These are phyloP conservation scores for Gari tellinella DNA, from an alignment of 2,888 invertebrate genomes.

Conservation along the genomic window DNA sequence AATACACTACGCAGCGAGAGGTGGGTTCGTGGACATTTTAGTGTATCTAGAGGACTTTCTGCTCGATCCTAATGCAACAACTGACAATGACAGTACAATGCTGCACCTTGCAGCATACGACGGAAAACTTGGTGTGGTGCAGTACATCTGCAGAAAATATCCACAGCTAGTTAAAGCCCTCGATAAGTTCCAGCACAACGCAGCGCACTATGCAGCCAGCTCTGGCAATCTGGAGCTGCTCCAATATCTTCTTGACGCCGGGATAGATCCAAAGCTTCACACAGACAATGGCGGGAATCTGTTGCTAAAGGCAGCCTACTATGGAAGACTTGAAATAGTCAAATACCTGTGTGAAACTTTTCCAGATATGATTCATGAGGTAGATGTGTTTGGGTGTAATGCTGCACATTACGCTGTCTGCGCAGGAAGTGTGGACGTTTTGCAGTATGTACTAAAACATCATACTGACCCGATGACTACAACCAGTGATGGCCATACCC, in stretches of 20 bases:
- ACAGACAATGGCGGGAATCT: conserved; percentile 46
- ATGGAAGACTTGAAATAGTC: conserved; percentile 38
- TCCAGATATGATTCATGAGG: conserved; percentile 24
- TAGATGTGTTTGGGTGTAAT: conserved; percentile 46
- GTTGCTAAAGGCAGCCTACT: conserved; percentile 49
- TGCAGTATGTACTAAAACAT: conserved; percentile 22
- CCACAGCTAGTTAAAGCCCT: conserved; percentile 21
- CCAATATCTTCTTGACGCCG: conserved; percentile 24
- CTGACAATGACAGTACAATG: conserved; percentile 35
- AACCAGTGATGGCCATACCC: conserved; percentile 49
- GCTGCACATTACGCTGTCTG: conserved; percentile 49
- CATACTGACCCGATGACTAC: conserved; percentile 26
- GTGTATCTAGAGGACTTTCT: conserved; percentile 20
- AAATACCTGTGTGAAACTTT: conserved; percentile 24
- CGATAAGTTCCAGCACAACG: conserved; percentile 43
- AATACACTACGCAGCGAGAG: conserved; percentile 53
- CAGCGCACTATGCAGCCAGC: conserved; percentile 50
- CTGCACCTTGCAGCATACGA: conserved; percentile 51
- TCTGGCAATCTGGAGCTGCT: conserved; percentile 43
- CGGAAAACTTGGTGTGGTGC: conserved; percentile 35
- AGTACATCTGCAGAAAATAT: conserved; percentile 38
- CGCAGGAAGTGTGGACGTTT: conserved; percentile 34
- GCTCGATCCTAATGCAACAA: conserved; percentile 22
- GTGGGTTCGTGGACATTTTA: conserved; percentile 37
- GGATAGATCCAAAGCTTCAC: conserved; percentile 31